phyloP scores from a whole-genome alignment of 1,140 invertebrate species.

The Megalopta genalis region DNA sequence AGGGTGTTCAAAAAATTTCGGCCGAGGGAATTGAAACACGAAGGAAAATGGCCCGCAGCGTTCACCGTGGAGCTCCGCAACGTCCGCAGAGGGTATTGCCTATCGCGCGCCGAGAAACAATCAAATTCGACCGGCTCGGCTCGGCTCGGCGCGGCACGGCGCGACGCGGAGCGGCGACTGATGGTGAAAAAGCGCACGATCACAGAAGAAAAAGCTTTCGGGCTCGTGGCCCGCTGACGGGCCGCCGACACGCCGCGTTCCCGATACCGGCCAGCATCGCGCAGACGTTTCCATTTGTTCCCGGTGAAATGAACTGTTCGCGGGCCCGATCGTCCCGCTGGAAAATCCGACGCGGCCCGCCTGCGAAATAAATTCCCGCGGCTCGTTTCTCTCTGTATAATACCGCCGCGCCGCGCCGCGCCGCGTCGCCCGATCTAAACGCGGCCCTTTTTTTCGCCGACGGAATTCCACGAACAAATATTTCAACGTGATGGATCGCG shows the following conservation, averaged over 20 bases:
- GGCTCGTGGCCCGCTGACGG: constrained; percentile 32
- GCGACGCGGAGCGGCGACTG: no score
- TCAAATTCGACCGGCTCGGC: constrained; percentile 24
- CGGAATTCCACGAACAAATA: no score
- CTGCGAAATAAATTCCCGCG: constrained; percentile 20
- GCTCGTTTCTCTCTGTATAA: constrained; percentile 12
- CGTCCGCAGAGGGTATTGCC: constrained; percentile 2
- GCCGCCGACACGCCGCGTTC: constrained; percentile 26
- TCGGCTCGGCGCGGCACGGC: background rate
- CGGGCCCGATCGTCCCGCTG: constrained; percentile 15
- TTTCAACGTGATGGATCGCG: no score
- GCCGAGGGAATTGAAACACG: background rate
- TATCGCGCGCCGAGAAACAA: constrained; percentile 32
- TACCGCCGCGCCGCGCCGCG: constrained; percentile 1
- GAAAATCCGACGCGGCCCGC: background rate
- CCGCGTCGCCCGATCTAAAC: constrained; percentile 3
- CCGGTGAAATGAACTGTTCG: constrained; percentile 33
- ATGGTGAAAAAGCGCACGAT: constrained; percentile 10
- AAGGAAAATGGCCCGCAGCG: background rate
- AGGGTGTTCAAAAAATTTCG: background rate
- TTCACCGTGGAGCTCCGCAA: no score
- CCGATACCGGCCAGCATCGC: constrained; percentile 47
- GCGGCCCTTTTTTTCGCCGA: background rate
- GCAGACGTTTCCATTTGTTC: constrained; percentile 39
- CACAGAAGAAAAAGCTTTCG: background rate